These are phyloP conservation scores for Gephyroberyx darwinii DNA, from an alignment of 2,797 vertebrate genomes.

Conservation along the genomic window DNA sequence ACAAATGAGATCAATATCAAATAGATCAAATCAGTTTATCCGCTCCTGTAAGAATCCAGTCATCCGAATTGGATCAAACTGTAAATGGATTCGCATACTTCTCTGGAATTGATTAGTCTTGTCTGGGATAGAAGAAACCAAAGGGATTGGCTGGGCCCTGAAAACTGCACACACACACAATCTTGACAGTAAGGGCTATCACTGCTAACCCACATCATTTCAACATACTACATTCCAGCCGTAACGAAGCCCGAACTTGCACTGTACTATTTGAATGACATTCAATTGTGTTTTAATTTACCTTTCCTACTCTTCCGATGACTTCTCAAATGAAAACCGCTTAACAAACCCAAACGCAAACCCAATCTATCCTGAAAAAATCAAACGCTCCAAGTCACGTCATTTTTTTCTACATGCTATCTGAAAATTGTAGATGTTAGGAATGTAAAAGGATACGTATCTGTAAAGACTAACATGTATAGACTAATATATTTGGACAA, in stretches of 20 bases:
- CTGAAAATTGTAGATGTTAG: conserved; percentile 41
- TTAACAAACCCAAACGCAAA: no score
- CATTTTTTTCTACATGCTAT: conserved; percentile 16
- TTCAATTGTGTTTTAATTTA: no score
- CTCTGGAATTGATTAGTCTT: conserved; percentile 46
- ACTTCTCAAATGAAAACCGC: neutral
- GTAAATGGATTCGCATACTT: conserved; percentile 35
- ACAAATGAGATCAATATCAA: neutral
- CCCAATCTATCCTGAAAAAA: no score
- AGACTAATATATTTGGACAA: conserved; percentile 81
- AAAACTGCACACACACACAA: conserved; percentile 22
- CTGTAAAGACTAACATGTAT: conserved; percentile 75
- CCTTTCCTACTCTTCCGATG: no score
- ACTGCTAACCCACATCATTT: neutral
- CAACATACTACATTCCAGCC: conserved; percentile 10
- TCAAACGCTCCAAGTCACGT: no score
- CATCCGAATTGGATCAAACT: conserved; percentile 50
- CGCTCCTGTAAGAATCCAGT: conserved; percentile 36
- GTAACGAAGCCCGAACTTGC: neutral
- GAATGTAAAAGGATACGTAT: conserved; percentile 48
- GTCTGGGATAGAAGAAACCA: conserved; percentile 22
- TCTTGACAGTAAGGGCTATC: conserved; percentile 26
- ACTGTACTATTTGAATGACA: no score
- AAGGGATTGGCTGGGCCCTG: conserved; percentile 38
- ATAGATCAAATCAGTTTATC: conserved; percentile 23